These are phyloP conservation scores for Hydraecia micacea DNA, from an alignment of 2,888 invertebrate species.

Conservation along the genomic window DNA sequence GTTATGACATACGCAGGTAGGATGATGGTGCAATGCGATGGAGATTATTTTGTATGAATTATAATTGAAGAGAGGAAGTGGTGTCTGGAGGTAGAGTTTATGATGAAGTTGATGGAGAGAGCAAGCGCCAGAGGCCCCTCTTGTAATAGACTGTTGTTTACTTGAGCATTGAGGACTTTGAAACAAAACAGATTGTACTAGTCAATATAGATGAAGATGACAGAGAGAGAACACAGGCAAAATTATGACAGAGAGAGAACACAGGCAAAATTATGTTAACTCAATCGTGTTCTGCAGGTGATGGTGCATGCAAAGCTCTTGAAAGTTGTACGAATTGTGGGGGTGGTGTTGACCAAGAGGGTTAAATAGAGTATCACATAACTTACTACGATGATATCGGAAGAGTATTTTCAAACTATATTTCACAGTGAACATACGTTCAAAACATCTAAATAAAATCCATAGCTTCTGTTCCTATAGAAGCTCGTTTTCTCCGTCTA, in stretches of 20 bases:
- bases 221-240: background rate
- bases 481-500: slow-evolving; percentile 39
- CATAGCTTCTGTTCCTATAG: slow-evolving; percentile 5
- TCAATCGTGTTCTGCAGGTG: background rate
- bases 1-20: slow-evolving; percentile 77
- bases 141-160: background rate
- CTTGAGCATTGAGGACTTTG: background rate
- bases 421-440: background rate
- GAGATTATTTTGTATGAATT: slow-evolving; percentile 64
- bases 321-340: background rate
- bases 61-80: slow-evolving; percentile 59
- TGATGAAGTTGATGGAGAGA: slow-evolving; percentile 18
- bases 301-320: background rate
- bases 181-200: background rate
- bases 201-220: background rate
- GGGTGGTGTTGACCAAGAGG: background rate
- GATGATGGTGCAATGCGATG: slow-evolving; percentile 70
- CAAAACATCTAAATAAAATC: background rate
- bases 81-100: slow-evolving; percentile 27
- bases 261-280: background rate
- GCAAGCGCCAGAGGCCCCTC: background rate
- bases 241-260: background rate
- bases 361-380: background rate
- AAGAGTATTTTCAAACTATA: background rate
- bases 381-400: background rate